Evolutionary conservation across 1,140 invertebrate genomes (phyloP).

Genomic region (Drosophila ananassae): DNA sequence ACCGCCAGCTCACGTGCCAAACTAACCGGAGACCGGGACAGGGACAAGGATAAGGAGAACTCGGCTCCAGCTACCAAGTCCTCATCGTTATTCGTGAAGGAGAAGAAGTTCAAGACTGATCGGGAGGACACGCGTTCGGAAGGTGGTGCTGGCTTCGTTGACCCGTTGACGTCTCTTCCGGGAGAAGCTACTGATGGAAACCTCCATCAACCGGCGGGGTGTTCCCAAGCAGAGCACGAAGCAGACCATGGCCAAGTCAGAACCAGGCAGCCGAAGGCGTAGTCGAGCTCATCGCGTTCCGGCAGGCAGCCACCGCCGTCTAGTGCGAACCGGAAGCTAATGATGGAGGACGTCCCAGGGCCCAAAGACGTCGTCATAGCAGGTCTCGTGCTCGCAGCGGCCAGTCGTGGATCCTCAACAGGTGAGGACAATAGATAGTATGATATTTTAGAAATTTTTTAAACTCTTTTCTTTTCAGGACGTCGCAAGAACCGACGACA

Average conservation of each 20-base stretch:
- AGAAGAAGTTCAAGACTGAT: constrained; percentile 23
- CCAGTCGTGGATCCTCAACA: constrained; percentile 1
- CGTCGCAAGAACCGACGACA: constrained; percentile 22
- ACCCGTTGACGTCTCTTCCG: constrained; percentile 37
- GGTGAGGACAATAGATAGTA: constrained; percentile 14
- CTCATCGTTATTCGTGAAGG: constrained; percentile 3
- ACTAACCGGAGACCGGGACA: constrained; percentile 21
- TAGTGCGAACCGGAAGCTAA: constrained; percentile 26
- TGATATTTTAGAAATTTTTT: background rate
- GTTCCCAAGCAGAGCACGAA: background rate
- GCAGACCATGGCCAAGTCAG: background rate
- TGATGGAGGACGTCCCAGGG: background rate
- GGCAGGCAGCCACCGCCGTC: background rate
- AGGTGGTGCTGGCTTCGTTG: constrained; percentile 9
- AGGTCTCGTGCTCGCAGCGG: constrained; percentile 47
- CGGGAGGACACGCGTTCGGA: constrained; percentile 2
- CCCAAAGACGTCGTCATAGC: constrained; percentile 13
- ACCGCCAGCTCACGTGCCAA: constrained; percentile 79
- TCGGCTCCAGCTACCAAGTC: background rate
- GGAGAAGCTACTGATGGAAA: constrained; percentile 52
- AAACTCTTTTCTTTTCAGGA: constrained; percentile 10
- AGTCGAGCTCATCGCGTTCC: constrained; percentile 11
- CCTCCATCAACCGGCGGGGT: constrained; percentile 4
- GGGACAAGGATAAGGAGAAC: constrained; percentile 39
- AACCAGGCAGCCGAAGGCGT: constrained; percentile 47